Percentiles rank a stretch among this genome's conserved stretches.
phyloP scores from a whole-genome alignment of 2,113 vertebrate genomes.

The Meriones unguiculatus region DNA sequence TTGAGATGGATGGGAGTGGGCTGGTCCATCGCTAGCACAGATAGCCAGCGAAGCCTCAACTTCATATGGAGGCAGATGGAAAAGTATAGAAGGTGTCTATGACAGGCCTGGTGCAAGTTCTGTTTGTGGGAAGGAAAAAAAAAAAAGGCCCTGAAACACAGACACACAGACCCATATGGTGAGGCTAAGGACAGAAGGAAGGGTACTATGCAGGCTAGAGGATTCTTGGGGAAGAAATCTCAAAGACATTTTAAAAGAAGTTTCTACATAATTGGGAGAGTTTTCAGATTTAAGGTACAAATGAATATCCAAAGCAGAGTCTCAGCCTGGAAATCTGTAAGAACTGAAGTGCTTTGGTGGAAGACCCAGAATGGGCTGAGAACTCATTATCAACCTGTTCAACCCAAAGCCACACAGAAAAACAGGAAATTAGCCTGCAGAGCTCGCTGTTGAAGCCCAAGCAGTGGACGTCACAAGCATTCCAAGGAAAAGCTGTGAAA shows the following conservation, averaged over 20 bases:
- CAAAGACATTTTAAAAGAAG: neutral
- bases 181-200: neutral
- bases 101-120: neutral
- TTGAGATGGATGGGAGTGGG: rapidly evolving
- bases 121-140: neutral
- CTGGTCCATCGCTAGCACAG: neutral
- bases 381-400: neutral
- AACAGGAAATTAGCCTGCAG: neutral
- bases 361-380: neutral
- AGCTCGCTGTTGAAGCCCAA: no score
- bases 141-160: neutral
- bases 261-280: neutral
- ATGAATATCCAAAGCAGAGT: neutral
- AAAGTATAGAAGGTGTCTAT: neutral
- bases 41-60: neutral
- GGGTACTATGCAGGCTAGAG: neutral
- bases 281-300: neutral
- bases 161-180: neutral
- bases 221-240: neutral
- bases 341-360: neutral
- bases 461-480: neutral
- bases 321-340: neutral
- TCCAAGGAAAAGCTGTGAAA: neutral
- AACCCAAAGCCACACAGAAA: neutral
- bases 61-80: neutral